Base-by-base conservation (phyloP, 2,113 vertebrate genomes). In the Nycticebus coucang region DNA sequence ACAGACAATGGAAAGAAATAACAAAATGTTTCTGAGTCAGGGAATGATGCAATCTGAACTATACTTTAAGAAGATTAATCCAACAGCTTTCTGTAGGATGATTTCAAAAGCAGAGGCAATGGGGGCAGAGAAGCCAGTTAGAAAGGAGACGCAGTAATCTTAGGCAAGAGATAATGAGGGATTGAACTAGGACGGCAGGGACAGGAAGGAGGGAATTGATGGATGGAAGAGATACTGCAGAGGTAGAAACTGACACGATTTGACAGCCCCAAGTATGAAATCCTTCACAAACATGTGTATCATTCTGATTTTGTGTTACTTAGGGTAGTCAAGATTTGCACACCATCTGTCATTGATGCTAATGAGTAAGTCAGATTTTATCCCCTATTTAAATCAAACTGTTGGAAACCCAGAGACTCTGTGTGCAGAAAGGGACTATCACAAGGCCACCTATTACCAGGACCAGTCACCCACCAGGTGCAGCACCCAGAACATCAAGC, bases 51-150 rank as follows among this genome's bases (percentile, higher is more conserved):
- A 8, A 89, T 96, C 71, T 64, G 88, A 97, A 84, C 45, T 74
- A 4, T 37, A 30, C 66, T 94, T 90, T 89, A 93, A 94, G 79
- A 94, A 96, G 89, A 95, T 95, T 90, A 92, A 95, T 95, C 66
- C 8, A 18, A 37, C 37, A 77, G 72, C 78, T 64, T 95, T 82
- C 37, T 68, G 68, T 93, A 85, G 69, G 72, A 35, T 88, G 68
- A 77, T 89, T 93, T 92, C 88, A 92, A 92, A 95, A 89, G 45
- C 94, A 93, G 77, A 83, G 94, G 69, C 79, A 82, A 93, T 33
- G 26, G 64, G 21, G 24, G 37, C 71, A 60, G 90, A 96, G 77
- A 83, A 89, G 50, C 59, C 45, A 72, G 69, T 28, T 80, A 95
- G 77, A 81, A 92, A 81, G 78, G 64, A 57, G 50, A 78, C 0